Conservation (phyloP, 2,888 invertebrate genomes). For the Eristalis arbustorum region DNA sequence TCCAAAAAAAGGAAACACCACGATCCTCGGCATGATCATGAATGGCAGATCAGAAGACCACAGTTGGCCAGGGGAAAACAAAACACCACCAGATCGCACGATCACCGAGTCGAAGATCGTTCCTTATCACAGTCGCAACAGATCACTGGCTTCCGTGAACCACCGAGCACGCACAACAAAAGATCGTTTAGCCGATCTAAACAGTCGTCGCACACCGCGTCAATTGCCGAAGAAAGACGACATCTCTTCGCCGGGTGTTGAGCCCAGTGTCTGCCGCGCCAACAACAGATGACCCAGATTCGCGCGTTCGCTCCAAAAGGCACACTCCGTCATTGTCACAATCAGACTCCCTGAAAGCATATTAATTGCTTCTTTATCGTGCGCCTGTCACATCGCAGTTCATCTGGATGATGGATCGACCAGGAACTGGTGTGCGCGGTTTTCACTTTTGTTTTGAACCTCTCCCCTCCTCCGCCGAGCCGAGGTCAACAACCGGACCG, state of each 20-base stretch:
- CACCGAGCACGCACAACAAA: not conserved
- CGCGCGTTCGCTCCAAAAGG: constrained; percentile 9
- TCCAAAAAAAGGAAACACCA: no score
- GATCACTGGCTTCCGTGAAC: no score
- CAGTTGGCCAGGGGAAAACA: no score
- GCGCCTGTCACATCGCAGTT: constrained; percentile 16
- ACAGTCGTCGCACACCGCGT: not conserved
- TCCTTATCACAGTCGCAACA: not conserved
- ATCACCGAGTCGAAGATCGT: not conserved
- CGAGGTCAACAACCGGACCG: constrained; percentile 44
- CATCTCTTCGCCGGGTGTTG: not conserved
- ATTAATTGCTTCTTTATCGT: constrained; percentile 39
- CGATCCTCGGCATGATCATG: no score
- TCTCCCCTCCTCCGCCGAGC: not conserved
- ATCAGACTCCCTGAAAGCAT: constrained; percentile 14
- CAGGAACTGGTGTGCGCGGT: constrained; percentile 11
- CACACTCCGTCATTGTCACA: constrained; percentile 15
- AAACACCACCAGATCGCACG: no score
- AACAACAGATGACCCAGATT: constrained; percentile 42
- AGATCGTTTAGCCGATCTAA: not conserved
- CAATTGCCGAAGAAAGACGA: no score
- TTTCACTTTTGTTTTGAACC: constrained; percentile 14
- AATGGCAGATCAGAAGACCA: no score
- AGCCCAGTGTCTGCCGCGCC: not conserved
- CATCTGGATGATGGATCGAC: constrained; percentile 12